Evolutionary conservation across 2,113 vertebrate species (phyloP), one percentile per base, ranked within the genome.

Genomic region (Vulpes vulpes): DNA sequence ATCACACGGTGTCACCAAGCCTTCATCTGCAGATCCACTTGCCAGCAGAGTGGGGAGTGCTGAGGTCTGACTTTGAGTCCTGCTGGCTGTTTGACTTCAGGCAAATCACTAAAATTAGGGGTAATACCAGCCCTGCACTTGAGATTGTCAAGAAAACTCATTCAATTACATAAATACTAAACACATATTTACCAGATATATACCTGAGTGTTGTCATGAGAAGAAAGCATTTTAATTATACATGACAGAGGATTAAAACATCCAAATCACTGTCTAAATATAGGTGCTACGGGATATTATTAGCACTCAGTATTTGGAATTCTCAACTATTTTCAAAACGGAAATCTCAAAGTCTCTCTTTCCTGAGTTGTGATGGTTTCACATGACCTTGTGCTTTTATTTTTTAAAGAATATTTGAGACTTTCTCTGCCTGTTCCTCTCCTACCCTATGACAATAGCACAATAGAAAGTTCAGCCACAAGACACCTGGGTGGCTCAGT

Each of bases 341-440:
- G 51, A 89, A 94, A 93, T 78, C 55, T 78, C 49, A 67, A 94
- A 83, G 49, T 53, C 35, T 49, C 59, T 51, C 84, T 95, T 78
- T n/a, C 60, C 65, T 88, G 53, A 88, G 35, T 53, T n/a, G 2
- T 65, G n/a, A 64, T 19, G 4, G 30, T 80, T 85, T 57, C 53
- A 65, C 3, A 2, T 43, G 35, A 85, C 55, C 35, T 59, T 55
- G 3, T 71, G 35, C 43, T 76, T 3, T 49, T 89, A 89, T 93
- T 92, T 91, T 83, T 87, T 43, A 80, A 94, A 94, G 86, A 86
- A 38, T 22, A 89, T 38, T 62, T 60, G n/a, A 64, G 22, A 25
- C n/a, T 81, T 76, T 89, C 88, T 81, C 23, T 82, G 27, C 82
- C 64, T 91, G 15, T 43, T 96, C 62, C 59, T 93, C 78, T 91